Evolutionary conservation across 2,888 invertebrate species (phyloP), one percentile per base, ranked within the genome.

Genomic region (Acleris laterana): DNA sequence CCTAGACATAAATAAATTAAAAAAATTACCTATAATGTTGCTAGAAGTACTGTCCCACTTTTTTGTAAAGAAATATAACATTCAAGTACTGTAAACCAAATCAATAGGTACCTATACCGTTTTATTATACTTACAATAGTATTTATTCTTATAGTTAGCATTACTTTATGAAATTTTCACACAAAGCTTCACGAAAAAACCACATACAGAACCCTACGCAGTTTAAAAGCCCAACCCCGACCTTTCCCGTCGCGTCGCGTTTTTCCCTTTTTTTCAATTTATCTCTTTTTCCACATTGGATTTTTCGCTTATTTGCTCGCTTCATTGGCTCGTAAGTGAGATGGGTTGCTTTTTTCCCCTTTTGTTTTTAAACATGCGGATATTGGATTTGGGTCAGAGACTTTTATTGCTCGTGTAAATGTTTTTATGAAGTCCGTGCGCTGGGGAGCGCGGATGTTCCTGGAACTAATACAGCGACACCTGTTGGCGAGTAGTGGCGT

Each of bases 311-410:
- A 90, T 92, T 91, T 90, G 88, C 89, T 81, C 89, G 90, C 91
- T 89, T 91, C 92, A 92, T 92, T 92, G 92, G 90, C 90, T 90
- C 83, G 89, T 88, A 89, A 91, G 89, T 88, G 92, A 90, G 88
- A 88, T 82, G 88, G 89, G 89, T 84, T 77, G 79, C 57, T 66
- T 71, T 63, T 62, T 69, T 63, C 65, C 66, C 68, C 59, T 63
- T 69, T 68, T 38, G 38, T 68, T 71, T 71, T 50, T 61, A 64
- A 68, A 71, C 68, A 69, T 62, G 65, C 67, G 76, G 74, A 74
- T 85, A 84, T 85, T 84, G 84, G 79, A 87, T 84, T 85, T 85
- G 78, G 85, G 86, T 86, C 86, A 85, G 68, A 72, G 69, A 62
- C 69, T 75, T 70, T 70, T 64, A 69, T 61, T 63, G 75, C 76